Percentiles rank a stretch among this genome's conserved stretches.
These are phyloP conservation scores for Fabriciana adippe DNA, from an alignment of 2,888 invertebrate species.

Conservation along the genomic window DNA sequence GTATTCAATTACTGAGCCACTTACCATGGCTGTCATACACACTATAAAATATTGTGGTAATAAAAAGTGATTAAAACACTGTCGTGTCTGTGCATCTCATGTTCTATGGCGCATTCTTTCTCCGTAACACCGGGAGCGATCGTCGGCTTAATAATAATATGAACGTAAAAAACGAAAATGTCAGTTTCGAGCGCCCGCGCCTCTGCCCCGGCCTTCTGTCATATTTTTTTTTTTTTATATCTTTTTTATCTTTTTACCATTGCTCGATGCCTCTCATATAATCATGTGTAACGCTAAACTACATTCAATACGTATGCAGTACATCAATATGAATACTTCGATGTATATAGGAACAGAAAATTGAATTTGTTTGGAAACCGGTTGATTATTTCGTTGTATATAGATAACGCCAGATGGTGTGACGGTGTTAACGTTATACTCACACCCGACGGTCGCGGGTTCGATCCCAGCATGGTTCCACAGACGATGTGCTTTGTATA, in stretches of 20 bases:
- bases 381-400: slow-evolving; percentile 39
- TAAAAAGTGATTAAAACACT: slow-evolving; percentile 41
- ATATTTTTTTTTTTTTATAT: slow-evolving; percentile 48
- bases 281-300: slow-evolving; percentile 76
- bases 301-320: slow-evolving; percentile 53
- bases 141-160: slow-evolving; percentile 77
- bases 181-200: slow-evolving; percentile 71
- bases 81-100: slow-evolving; percentile 61
- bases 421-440: slow-evolving; percentile 23
- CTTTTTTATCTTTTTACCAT: slow-evolving; percentile 41
- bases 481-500: slow-evolving; percentile 63
- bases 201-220: slow-evolving; percentile 56
- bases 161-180: slow-evolving; percentile 77
- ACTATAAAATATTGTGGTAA: slow-evolving; percentile 39
- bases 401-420: slow-evolving; percentile 40
- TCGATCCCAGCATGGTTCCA: slow-evolving; percentile 72
- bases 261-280: slow-evolving; percentile 53
- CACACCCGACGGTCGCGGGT: slow-evolving; percentile 45
- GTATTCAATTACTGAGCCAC: slow-evolving; percentile 42
- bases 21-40: slow-evolving; percentile 41
- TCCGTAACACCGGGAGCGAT: slow-evolving; percentile 81
- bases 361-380: slow-evolving; percentile 29
- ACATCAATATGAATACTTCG: slow-evolving; percentile 61
- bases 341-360: slow-evolving; percentile 39
- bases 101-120: slow-evolving; percentile 76